A percentile compares a stretch with the other conserved stretches of the same genome.
These are phyloP conservation scores for Parotocinclus haroldoi DNA, from an alignment of 2,797 vertebrate species.

Conservation along the genomic window DNA sequence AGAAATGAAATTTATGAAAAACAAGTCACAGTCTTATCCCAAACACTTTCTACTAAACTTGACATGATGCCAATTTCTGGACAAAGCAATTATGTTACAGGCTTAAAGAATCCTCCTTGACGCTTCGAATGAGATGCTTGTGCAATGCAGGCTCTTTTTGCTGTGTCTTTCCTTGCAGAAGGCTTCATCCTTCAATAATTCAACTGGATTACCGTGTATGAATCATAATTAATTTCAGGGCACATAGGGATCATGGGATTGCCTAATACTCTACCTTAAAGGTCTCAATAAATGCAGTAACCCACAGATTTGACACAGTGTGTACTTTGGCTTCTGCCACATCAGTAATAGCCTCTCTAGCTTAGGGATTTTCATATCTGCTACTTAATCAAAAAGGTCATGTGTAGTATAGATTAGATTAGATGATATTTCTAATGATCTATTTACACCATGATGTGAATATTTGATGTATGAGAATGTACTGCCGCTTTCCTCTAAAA, in stretches of 20 bases:
- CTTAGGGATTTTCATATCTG: neutral
- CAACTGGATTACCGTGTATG: neutral
- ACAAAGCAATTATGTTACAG: too few species aligned
- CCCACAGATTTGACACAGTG: neutral
- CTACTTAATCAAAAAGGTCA: neutral
- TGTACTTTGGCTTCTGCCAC: neutral
- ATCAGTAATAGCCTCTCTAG: neutral
- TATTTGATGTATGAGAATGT: neutral
- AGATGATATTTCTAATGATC: neutral
- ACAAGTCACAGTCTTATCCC: too few species aligned
- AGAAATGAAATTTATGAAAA: too few species aligned
- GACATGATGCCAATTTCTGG: too few species aligned
- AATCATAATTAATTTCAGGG: neutral
- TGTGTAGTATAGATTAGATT: neutral
- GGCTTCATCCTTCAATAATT: neutral
- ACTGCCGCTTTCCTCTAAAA: too few species aligned
- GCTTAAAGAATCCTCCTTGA: too few species aligned
- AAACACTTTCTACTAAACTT: too few species aligned
- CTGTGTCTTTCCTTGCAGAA: too few species aligned
- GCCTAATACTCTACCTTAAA: neutral
- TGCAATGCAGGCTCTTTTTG: too few species aligned
- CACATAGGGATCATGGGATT: neutral
- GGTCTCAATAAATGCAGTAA: neutral
- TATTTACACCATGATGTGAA: too few species aligned
- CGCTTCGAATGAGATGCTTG: too few species aligned